These are phyloP conservation scores for Chionoecetes opilio DNA, from an alignment of 1,140 invertebrate genomes.

Conservation along the genomic window DNA sequence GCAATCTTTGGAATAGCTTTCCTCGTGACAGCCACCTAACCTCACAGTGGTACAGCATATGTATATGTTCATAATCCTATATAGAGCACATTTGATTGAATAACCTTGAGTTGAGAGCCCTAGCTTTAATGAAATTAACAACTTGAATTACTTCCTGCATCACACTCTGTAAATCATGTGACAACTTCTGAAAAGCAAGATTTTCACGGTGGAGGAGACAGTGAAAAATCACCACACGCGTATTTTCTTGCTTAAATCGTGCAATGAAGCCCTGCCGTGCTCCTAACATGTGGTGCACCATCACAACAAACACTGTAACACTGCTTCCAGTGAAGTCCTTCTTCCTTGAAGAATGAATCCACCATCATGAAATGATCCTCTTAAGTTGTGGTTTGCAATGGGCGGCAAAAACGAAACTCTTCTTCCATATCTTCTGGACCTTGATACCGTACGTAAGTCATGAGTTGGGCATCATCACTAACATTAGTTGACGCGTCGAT, in stretches of 20 bases:
- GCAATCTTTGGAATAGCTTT: constrained; percentile 65
- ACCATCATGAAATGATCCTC: too few relatives aligned
- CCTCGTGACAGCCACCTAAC: constrained; percentile 65
- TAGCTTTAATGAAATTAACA: constrained; percentile 52
- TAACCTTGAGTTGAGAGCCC: constrained; percentile 42
- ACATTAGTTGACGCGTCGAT: too few relatives aligned
- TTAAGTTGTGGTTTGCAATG: too few relatives aligned
- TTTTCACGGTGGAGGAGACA: constrained; percentile 55
- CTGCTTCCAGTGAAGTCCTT: too few relatives aligned
- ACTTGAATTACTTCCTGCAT: constrained; percentile 52
- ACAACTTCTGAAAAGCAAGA: constrained; percentile 44
- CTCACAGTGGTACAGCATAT: constrained; percentile 58
- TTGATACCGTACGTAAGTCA: too few relatives aligned
- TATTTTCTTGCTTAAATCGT: constrained; percentile 42
- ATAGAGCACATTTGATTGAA: constrained; percentile 38
- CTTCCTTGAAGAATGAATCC: too few relatives aligned
- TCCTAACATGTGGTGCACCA: too few relatives aligned
- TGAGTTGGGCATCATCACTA: too few relatives aligned
- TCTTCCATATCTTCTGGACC: too few relatives aligned
- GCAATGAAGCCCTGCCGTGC: constrained; percentile 28
- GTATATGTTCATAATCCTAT: neutral
- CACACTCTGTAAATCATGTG: constrained; percentile 47
- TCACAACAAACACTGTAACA: too few relatives aligned
- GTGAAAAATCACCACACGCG: constrained; percentile 52
- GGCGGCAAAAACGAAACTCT: too few relatives aligned